phyloP scores from a whole-genome alignment of 2,888 invertebrate species.

The Microctonus hyperodae region DNA sequence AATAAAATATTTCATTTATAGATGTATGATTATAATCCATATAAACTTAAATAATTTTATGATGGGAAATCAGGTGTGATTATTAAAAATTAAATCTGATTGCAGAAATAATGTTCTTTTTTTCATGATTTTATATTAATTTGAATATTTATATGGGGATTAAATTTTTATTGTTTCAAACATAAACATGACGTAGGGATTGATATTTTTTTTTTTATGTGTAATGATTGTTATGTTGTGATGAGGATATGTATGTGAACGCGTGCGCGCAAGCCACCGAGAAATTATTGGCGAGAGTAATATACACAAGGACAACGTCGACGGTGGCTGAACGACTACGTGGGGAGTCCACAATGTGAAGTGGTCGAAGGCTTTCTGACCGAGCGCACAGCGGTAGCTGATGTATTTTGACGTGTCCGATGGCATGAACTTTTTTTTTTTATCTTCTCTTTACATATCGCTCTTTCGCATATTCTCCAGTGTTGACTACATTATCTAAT shows the following conservation, averaged over 20 bases:
- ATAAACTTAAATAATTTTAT: too few species aligned
- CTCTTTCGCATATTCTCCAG: slow-evolving; percentile 50
- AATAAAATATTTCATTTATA: background rate
- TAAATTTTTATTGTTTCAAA: background rate
- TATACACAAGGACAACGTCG: slow-evolving; percentile 35
- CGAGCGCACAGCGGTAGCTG: slow-evolving; percentile 62
- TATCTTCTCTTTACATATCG: background rate
- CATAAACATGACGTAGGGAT: background rate
- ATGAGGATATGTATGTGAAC: background rate
- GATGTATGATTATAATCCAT: background rate
- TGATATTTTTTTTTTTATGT: background rate
- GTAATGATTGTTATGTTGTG: background rate
- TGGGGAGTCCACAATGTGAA: slow-evolving; percentile 56
- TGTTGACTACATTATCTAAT: slow-evolving; percentile 56
- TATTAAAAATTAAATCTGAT: background rate
- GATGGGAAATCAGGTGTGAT: too few species aligned
- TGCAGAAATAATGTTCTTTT: background rate
- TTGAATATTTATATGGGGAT: too few species aligned
- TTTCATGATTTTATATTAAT: too few species aligned
- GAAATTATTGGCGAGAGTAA: slow-evolving; percentile 29
- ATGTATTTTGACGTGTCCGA: slow-evolving; percentile 62
- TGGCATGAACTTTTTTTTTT: slow-evolving; percentile 45
- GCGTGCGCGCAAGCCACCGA: background rate
- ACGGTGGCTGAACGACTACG: slow-evolving; percentile 51
- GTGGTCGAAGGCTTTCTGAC: slow-evolving; percentile 53